Conservation (phyloP, 2,888 invertebrate genomes). For the Druceiella hillmani region DNA sequence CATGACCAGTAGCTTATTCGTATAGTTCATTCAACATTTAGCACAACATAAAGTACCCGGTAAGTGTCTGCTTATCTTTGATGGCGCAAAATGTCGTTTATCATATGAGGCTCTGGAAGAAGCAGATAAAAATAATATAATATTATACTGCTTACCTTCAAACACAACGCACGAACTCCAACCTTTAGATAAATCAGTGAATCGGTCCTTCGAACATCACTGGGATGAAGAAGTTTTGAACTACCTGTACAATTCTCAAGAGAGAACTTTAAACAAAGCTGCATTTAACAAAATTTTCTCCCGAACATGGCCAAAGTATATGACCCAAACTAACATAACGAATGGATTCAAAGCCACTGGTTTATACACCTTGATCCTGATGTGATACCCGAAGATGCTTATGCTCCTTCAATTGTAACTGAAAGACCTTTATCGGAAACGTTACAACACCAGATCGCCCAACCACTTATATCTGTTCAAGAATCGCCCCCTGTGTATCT, state of each 20-base stretch:
- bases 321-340: slow-evolving; percentile 16
- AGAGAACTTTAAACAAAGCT: slow-evolving; percentile 15
- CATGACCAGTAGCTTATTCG: slow-evolving; percentile 12
- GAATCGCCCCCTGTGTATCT: no score
- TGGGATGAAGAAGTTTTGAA: slow-evolving; percentile 17
- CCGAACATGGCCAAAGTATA: slow-evolving; percentile 17
- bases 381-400: no score
- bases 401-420: no score
- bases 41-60: slow-evolving; percentile 15
- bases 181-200: slow-evolving; percentile 17
- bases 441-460: no score
- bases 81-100: slow-evolving; percentile 10
- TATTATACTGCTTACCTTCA: slow-evolving; percentile 15
- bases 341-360: slow-evolving; percentile 13
- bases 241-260: slow-evolving; percentile 9
- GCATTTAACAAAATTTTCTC: slow-evolving; percentile 18
- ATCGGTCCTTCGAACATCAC: slow-evolving; percentile 15
- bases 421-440: no score
- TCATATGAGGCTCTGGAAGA: slow-evolving; percentile 13
- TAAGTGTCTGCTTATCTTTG: slow-evolving; percentile 19
- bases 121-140: slow-evolving; percentile 17
- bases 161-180: slow-evolving; percentile 16
- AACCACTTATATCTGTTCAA: no score
- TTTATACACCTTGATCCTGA: slow-evolving; percentile 14
- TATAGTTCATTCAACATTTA: slow-evolving; percentile 18